Evolutionary conservation across 2,888 invertebrate species (phyloP).

Genomic region (Digitonthophagus gazella): DNA sequence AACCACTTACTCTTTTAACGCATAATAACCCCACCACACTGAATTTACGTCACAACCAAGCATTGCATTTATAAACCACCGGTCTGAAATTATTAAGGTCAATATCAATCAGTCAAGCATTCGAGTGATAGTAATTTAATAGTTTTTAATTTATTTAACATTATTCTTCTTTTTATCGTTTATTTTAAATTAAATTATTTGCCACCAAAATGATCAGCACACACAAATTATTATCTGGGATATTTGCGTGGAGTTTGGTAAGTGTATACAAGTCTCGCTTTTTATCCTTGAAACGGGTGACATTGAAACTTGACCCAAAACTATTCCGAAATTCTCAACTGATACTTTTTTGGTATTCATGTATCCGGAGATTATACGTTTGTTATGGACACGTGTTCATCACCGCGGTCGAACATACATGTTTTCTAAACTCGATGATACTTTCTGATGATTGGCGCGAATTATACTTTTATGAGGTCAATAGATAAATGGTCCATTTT

Average conservation of each 20-base stretch:
- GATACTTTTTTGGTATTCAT: no score
- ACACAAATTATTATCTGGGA: neutral
- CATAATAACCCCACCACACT: no score
- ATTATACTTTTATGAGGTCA: neutral
- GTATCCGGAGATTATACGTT: neutral
- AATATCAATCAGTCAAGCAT: neutral
- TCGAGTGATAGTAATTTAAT: neutral
- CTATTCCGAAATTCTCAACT: no score
- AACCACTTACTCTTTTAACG: no score
- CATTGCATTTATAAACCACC: no score
- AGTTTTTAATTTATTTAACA: neutral
- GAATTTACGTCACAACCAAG: no score
- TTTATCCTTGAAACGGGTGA: no score
- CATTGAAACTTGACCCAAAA: no score
- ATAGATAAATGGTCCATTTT: neutral
- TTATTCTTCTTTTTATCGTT: neutral
- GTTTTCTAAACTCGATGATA: neutral
- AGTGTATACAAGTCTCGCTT: no score
- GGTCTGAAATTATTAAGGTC: no score
- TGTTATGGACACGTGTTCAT: neutral
- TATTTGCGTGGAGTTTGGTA: neutral
- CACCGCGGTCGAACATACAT: neutral
- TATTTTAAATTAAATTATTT: neutral
- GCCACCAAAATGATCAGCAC: neutral
- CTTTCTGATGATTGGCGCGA: neutral